A percentile compares a stretch with the other conserved stretches of the same genome.
phyloP scores from a whole-genome alignment of 2,113 vertebrate species.

The Alethe diademata region DNA sequence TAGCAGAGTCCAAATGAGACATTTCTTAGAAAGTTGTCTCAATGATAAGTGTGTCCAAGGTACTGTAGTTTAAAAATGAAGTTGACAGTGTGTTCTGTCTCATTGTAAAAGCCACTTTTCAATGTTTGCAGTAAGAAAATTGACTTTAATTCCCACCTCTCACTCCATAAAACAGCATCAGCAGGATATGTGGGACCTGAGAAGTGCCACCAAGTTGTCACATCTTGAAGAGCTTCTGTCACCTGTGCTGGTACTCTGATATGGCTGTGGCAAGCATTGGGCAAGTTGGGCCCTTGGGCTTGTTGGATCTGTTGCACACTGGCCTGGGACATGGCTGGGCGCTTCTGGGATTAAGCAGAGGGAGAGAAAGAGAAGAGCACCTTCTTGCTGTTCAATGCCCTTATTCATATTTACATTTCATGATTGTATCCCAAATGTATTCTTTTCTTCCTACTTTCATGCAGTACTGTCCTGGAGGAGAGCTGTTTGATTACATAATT shows the following conservation, averaged over 20 bases:
- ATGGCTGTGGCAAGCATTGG: fast-evolving
- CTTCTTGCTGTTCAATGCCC: neutral
- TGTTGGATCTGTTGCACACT: neutral
- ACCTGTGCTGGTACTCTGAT: fast-evolving
- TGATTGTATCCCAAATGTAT: neutral
- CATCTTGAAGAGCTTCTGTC: neutral
- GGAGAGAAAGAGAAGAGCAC: neutral
- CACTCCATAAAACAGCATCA: neutral
- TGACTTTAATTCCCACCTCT: neutral
- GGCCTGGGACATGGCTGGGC: fast-evolving
- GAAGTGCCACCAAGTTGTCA: fast-evolving
- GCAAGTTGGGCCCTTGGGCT: fast-evolving
- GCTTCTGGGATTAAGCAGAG: neutral
- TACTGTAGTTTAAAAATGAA: neutral
- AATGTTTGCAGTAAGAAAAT: neutral
- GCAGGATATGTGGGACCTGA: fast-evolving
- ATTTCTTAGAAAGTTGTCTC: neutral
- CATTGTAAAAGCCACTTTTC: neutral
- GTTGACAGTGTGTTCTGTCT: neutral
- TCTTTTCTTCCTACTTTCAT: neutral
- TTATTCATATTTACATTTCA: fast-evolving
- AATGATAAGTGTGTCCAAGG: neutral
- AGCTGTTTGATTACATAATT: conserved; percentile 95
- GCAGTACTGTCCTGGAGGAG: conserved; percentile 94
- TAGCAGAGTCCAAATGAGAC: neutral